phyloP scores from a whole-genome alignment of 1,140 invertebrate species.

The Drosophila sechellia region DNA sequence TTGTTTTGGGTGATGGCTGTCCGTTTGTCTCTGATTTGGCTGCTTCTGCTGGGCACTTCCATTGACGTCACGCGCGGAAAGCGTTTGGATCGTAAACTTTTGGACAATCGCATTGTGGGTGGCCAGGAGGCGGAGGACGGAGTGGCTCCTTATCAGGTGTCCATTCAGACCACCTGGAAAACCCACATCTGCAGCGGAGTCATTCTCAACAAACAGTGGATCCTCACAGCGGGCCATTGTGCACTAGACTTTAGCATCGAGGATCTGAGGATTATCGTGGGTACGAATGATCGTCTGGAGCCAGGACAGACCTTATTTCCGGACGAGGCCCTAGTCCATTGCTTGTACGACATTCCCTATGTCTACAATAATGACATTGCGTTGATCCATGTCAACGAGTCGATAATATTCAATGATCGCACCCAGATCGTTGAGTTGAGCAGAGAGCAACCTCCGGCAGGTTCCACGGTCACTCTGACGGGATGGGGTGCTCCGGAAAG shows the following conservation, averaged over 20 bases:
- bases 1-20: conserved; percentile 9
- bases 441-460: conserved; percentile 39
- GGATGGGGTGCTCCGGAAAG: conserved; percentile 64
- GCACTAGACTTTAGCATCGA: conserved; percentile 50
- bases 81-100: conserved; percentile 52
- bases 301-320: conserved; percentile 55
- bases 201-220: conserved; percentile 65
- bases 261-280: conserved; percentile 59
- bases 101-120: conserved; percentile 73
- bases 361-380: conserved; percentile 85
- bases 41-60: conserved; percentile 53
- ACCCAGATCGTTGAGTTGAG: conserved; percentile 79
- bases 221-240: conserved; percentile 85
- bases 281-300: conserved; percentile 59
- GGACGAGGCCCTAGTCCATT: conserved; percentile 52
- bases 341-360: conserved; percentile 68
- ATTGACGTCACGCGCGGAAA: conserved; percentile 70
- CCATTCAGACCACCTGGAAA: conserved; percentile 69
- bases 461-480: conserved; percentile 83
- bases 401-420: conserved; percentile 84
- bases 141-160: conserved; percentile 84
- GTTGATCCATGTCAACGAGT: conserved; percentile 81
- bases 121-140: conserved; percentile 83
- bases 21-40: conserved; percentile 10
- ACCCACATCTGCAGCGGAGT: conserved; percentile 85